A percentile compares a stretch with the other conserved stretches of the same genome.
phyloP scores from a whole-genome alignment of 2,113 vertebrate species.

The Phyllopteryx taeniolatus region DNA sequence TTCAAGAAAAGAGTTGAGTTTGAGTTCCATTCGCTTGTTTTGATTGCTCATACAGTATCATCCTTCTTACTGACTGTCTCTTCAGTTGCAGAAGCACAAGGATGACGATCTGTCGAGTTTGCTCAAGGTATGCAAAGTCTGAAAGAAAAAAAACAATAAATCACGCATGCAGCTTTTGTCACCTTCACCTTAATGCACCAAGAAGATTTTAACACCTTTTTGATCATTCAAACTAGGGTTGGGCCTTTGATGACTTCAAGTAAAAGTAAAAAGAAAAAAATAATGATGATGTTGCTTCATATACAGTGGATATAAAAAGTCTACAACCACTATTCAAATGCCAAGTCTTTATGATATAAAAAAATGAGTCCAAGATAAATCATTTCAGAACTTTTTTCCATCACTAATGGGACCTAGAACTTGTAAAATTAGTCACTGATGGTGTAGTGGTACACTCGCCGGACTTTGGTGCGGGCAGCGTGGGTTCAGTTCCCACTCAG shows the following conservation, averaged over 20 bases:
- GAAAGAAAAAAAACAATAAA: background rate
- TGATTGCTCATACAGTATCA: background rate
- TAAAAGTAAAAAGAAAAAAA: no score
- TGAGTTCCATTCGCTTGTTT: background rate
- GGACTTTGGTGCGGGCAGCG: no score
- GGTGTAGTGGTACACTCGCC: no score
- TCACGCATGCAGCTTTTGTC: constrained; percentile 5
- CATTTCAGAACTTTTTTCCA: background rate
- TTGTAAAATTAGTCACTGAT: background rate
- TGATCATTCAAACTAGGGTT: background rate
- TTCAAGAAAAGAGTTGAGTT: constrained; percentile 93
- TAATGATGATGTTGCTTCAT: background rate
- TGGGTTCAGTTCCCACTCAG: no score
- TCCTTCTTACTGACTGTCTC: background rate
- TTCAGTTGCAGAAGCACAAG: constrained; percentile 93
- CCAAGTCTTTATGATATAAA: no score
- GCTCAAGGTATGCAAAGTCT: constrained; percentile 80
- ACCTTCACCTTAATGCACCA: background rate
- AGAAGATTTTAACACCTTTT: background rate
- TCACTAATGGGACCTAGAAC: background rate
- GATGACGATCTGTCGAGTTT: constrained; percentile 97
- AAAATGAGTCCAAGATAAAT: no score
- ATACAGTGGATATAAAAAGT: background rate
- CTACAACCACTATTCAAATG: background rate
- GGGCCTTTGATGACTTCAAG: no score